Percentiles rank a stretch among this genome's conserved stretches.
phyloP scores from a whole-genome alignment of 1,140 invertebrate species.

The Drosophila kepulauana region DNA sequence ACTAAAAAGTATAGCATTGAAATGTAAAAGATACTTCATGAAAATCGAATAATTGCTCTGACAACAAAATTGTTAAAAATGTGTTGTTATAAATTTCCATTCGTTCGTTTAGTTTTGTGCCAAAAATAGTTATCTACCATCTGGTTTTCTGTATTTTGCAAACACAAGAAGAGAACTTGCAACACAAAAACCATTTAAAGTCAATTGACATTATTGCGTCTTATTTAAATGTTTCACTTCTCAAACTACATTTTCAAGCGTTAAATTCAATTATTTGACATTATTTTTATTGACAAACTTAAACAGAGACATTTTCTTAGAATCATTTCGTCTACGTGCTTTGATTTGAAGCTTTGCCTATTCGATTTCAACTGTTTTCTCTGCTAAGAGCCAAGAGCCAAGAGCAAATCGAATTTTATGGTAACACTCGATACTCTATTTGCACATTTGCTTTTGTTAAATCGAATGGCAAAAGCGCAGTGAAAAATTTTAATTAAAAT shows the following conservation, averaged over 20 bases:
- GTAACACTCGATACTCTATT: slow-evolving; percentile 44
- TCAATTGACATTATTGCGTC: too few species aligned
- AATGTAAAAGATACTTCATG: too few species aligned
- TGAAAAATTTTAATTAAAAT: slow-evolving; percentile 77
- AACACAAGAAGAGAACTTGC: too few species aligned
- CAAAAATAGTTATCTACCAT: too few species aligned
- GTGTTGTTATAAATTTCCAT: too few species aligned
- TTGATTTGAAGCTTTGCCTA: slow-evolving; percentile 10
- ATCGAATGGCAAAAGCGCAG: slow-evolving; percentile 64
- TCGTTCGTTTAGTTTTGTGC: too few species aligned
- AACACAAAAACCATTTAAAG: too few species aligned
- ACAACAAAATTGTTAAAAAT: too few species aligned
- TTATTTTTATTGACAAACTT: slow-evolving; percentile 1
- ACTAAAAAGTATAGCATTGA: too few species aligned
- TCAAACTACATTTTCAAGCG: not conserved
- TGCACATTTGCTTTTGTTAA: slow-evolving; percentile 59
- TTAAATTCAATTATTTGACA: not conserved
- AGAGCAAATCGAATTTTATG: slow-evolving; percentile 26
- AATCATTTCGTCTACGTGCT: not conserved
- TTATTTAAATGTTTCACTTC: too few species aligned
- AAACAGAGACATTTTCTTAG: slow-evolving; percentile 7
- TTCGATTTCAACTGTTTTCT: slow-evolving; percentile 3
- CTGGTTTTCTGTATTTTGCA: too few species aligned
- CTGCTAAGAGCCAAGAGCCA: not conserved
- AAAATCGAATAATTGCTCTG: too few species aligned